Evolutionary conservation across 2,888 invertebrate genomes (phyloP), one percentile per base, ranked within the genome.

Genomic region (Pollenia angustigena): DNA sequence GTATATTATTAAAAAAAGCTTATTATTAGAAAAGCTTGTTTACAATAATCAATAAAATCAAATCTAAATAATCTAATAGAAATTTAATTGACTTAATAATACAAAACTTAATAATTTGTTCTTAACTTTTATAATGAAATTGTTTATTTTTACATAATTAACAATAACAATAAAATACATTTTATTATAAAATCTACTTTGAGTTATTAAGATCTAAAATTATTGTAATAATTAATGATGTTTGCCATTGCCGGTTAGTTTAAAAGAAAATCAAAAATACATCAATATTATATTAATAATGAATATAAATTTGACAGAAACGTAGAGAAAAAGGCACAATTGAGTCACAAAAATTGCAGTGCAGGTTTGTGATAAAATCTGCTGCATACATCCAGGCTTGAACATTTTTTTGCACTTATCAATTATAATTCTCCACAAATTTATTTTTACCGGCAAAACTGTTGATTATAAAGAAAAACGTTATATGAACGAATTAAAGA

Each of bases 201-300:
- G 69, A 69, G 42, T n/a, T 56, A 56, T 44, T 44, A 64, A 44
- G 44, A 44, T 23, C 46, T 54, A 4, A 56, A 23, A 23, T 46
- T 72, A 72, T 56, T 71, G 8, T 23, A 9, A 71, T 72, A 72
- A 72, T 56, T 72, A 72, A 72, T 72, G 44, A 56, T 72, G 14
- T 56, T 56, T 16, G 9, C 50, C 11, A 71, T 18, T 56, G 54
- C 46, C 23, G 56, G 56, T 10, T 56, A 56, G 56, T 32, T 32
- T 32, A 32, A 32, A 32, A 32, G 32, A 32, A 32, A 32, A 23
- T 56, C 23, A 23, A 56, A 56, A 56, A 11, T 56, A 56, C 11
- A 23, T 23, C 4, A 56, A 11, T 18, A 23, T 56, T 56, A 56
- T 56, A 23, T 56, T 6, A 23, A 23, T 56, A 56, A 56, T 56